Evolutionary conservation across 2,797 vertebrate species (phyloP).

Genomic region (Artibeus jamaicensis): DNA sequence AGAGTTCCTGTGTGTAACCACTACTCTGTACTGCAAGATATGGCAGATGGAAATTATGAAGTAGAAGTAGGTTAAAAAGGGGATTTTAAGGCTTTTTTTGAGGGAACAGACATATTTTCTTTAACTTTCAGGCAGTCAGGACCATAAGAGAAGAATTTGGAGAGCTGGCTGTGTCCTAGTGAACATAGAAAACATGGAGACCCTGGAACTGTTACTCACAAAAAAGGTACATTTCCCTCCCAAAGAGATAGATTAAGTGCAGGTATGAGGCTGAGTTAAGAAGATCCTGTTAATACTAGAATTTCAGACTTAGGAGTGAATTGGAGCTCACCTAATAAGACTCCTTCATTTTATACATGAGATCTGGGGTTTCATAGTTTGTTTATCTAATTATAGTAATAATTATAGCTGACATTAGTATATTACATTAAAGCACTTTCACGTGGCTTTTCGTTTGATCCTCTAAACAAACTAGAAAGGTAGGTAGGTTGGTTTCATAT

Average conservation of each 20-base stretch:
- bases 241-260: neutral
- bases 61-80: neutral
- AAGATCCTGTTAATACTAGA: neutral
- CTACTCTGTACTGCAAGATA: neutral
- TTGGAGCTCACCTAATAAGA: neutral
- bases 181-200: slow-evolving; percentile 22
- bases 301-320: slow-evolving; percentile 28
- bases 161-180: neutral
- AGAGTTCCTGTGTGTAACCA: neutral
- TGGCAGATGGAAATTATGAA: neutral
- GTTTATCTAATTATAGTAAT: neutral
- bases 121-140: slow-evolving; percentile 36
- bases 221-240: neutral
- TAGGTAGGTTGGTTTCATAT: neutral
- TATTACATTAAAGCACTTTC: neutral
- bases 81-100: neutral
- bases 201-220: neutral
- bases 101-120: slow-evolving; percentile 15
- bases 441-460: neutral
- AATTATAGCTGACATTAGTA: neutral
- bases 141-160: neutral
- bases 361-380: neutral
- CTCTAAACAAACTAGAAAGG: neutral
- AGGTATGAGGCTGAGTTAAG: neutral
- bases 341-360: neutral